These are phyloP conservation scores for Uloborus plumipes DNA, from an alignment of 2,888 invertebrate species.

Conservation along the genomic window DNA sequence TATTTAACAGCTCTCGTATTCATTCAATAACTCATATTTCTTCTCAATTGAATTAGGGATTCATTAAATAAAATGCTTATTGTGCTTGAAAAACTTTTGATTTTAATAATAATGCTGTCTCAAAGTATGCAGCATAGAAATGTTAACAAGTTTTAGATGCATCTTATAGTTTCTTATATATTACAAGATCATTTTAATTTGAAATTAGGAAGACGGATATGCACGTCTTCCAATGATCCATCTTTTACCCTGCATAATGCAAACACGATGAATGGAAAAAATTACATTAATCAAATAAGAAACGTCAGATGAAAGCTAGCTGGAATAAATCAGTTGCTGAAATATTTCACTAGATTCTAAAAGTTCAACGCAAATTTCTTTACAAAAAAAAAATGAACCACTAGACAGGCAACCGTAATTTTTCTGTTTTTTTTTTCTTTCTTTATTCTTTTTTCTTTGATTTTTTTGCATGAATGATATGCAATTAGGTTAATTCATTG, in stretches of 20 bases:
- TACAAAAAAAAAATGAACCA: not conserved
- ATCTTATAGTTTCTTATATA: too few relatives aligned
- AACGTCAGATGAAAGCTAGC: not conserved
- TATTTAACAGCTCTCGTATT: too few relatives aligned
- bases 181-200: too few relatives aligned
- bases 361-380: conserved; percentile 14
- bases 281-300: conserved; percentile 4
- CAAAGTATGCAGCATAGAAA: too few relatives aligned
- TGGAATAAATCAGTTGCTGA: conserved; percentile 21
- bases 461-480: conserved; percentile 18
- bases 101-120: too few relatives aligned
- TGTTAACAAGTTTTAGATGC: too few relatives aligned
- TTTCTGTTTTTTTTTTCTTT: not conserved
- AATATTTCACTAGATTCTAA: conserved; percentile 18
- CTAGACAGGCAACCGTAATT: not conserved
- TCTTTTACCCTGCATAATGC: not conserved
- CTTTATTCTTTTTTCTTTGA: not conserved
- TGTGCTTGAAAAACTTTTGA: too few relatives aligned
- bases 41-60: too few relatives aligned
- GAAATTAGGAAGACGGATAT: too few relatives aligned
- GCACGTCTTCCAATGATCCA: not conserved
- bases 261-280: conserved; percentile 10
- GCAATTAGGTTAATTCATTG: conserved; percentile 47
- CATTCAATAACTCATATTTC: too few relatives aligned
- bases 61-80: too few relatives aligned